Conservation (phyloP, 1,140 invertebrate genomes). For the Globodera rostochiensis region DNA sequence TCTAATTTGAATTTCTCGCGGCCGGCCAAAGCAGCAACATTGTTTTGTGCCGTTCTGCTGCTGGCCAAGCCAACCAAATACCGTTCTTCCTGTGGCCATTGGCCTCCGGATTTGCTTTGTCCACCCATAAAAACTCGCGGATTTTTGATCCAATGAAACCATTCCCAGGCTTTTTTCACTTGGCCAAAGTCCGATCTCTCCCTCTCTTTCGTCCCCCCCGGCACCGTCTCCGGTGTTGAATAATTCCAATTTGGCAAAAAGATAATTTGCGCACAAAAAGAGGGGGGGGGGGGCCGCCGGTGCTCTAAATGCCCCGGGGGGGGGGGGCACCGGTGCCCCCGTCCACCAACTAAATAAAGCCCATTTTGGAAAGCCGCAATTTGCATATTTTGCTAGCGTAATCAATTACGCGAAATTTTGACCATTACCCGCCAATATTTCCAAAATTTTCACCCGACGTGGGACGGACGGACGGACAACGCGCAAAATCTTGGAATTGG, state of each 20-base stretch:
- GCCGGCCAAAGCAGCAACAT: too few species aligned
- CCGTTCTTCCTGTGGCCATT: too few species aligned
- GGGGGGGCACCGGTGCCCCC: neutral
- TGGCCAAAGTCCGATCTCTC: neutral
- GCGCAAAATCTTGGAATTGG: neutral
- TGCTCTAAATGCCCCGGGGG: too few species aligned
- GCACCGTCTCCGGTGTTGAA: neutral
- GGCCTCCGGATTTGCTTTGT: neutral
- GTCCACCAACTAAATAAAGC: neutral
- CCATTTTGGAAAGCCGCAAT: neutral
- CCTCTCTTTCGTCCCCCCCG: too few species aligned
- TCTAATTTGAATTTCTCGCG: too few species aligned
- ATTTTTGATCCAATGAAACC: neutral
- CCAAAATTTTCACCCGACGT: neutral
- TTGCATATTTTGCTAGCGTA: neutral
- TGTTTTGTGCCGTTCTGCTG: too few species aligned
- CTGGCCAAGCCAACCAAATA: too few species aligned
- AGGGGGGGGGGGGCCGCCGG: too few species aligned
- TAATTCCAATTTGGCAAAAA: constrained; percentile 17
- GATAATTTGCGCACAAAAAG: constrained; percentile 1
- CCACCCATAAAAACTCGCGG: constrained; percentile 4
- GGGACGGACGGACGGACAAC: too few species aligned
- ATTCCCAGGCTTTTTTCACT: constrained; percentile 15
- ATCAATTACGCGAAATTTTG: neutral
- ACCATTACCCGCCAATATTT: neutral